Conservation (phyloP, 1,140 invertebrate species). For the Drosophila neocordata region DNA sequence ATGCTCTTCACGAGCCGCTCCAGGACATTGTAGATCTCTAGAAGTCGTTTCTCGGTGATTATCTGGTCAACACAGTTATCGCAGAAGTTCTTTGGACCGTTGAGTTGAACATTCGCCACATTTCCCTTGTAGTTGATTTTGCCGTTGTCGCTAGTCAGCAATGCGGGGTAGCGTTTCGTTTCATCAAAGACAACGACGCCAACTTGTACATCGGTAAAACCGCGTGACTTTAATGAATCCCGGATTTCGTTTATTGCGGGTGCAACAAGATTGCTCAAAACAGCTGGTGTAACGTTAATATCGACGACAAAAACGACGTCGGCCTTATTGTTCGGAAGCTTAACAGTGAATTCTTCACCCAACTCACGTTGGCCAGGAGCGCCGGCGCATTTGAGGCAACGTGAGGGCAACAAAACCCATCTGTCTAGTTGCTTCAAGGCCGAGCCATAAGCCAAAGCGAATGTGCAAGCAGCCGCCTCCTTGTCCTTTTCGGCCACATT, state of each 20-base stretch:
- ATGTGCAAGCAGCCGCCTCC: constrained; percentile 84
- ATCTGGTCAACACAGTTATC: constrained; percentile 66
- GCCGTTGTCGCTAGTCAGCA: constrained; percentile 85
- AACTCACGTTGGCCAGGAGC: constrained; percentile 83
- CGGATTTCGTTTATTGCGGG: constrained; percentile 78
- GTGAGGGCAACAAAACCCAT: constrained; percentile 84
- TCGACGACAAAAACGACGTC: constrained; percentile 90
- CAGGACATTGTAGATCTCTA: constrained; percentile 65
- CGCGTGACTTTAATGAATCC: constrained; percentile 82
- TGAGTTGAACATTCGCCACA: constrained; percentile 84
- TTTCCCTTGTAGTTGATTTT: constrained; percentile 85
- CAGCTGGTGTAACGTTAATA: constrained; percentile 81
- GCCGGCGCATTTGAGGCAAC: constrained; percentile 87
- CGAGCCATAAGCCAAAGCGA: constrained; percentile 85
- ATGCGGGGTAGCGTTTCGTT: constrained; percentile 83
- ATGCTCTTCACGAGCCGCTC: constrained; percentile 55
- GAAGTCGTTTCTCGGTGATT: constrained; percentile 59
- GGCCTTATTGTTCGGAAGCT: constrained; percentile 87
- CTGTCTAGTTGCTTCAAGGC: constrained; percentile 84
- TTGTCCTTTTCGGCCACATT: constrained; percentile 83
- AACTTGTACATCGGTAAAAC: constrained; percentile 85
- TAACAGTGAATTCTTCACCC: constrained; percentile 86
- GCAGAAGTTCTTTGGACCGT: constrained; percentile 70
- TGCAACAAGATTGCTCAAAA: constrained; percentile 82
- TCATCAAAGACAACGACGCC: constrained; percentile 85